A percentile compares a stretch with the other conserved stretches of the same genome.
These are phyloP conservation scores for Edolisoma coerulescens DNA, from an alignment of 2,113 vertebrate species.

Conservation along the genomic window DNA sequence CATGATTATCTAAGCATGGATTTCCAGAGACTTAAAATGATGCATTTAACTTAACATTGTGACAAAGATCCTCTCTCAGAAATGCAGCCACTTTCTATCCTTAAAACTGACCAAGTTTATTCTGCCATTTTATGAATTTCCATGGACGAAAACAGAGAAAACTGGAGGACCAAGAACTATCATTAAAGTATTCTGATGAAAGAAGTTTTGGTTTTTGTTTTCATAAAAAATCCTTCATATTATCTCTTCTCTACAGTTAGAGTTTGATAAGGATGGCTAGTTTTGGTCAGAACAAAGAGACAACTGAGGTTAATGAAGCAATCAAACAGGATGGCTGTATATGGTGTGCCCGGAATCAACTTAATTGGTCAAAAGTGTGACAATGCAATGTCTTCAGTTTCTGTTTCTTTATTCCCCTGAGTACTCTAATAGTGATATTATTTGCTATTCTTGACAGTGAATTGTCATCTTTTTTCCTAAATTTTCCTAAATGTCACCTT, in stretches of 20 bases:
- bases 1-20: not conserved
- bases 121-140: not conserved
- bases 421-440: not conserved
- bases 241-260: not conserved
- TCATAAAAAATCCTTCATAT: not conserved
- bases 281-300: not conserved
- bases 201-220: not conserved
- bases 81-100: not conserved
- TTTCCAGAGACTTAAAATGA: not conserved
- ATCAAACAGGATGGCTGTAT: not conserved
- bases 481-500: not conserved
- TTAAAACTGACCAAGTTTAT: not conserved
- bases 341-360: not conserved
- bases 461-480: not conserved
- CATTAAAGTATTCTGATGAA: not conserved
- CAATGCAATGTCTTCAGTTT: not conserved
- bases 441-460: not conserved
- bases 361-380: not conserved
- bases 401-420: not conserved
- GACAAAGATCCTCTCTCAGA: not conserved
- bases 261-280: not conserved
- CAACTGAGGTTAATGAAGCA: not conserved
- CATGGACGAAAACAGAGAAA: not conserved
- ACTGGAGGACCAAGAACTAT: not conserved
- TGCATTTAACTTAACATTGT: not conserved